Conservation (phyloP, 2,797 vertebrate genomes). For the Melanotaenia pygmaea region DNA sequence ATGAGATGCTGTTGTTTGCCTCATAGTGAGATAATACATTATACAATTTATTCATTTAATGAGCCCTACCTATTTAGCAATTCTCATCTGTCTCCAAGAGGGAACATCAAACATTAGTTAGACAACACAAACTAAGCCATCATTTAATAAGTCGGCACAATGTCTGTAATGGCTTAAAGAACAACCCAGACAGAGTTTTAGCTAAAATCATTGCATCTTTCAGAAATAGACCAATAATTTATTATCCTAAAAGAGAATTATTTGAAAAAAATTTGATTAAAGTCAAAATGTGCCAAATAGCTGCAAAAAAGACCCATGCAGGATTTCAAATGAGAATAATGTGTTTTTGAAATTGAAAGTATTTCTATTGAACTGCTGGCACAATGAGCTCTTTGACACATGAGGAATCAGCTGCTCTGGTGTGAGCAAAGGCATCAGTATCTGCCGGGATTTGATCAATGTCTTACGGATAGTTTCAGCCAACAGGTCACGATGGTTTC, state of each 20-base stretch:
- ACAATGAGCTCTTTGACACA: conserved; percentile 56
- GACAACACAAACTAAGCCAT: conserved; percentile 22
- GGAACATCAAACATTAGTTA: conserved; percentile 57
- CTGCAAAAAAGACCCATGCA: conserved; percentile 26
- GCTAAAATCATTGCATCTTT: conserved; percentile 1
- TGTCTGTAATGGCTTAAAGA: conserved; percentile 9
- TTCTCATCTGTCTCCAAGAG: conserved; percentile 53
- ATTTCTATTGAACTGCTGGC: conserved; percentile 35
- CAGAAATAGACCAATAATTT: neutral
- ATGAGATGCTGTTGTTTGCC: conserved; percentile 41
- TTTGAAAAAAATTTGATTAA: conserved; percentile 13
- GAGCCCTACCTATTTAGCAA: conserved; percentile 54
- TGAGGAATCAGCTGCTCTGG: conserved; percentile 56
- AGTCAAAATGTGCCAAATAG: conserved; percentile 13
- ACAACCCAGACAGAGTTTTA: conserved; percentile 12
- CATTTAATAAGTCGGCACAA: conserved; percentile 32
- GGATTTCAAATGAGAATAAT: conserved; percentile 29
- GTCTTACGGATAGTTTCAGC: conserved; percentile 51
- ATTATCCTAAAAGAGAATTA: conserved; percentile 4
- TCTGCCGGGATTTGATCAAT: conserved; percentile 61
- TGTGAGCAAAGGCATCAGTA: conserved; percentile 33
- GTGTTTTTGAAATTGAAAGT: conserved; percentile 32
- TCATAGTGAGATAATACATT: conserved; percentile 34
- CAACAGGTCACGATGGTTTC: conserved; percentile 55
- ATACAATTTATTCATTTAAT: conserved; percentile 56